phyloP scores from a whole-genome alignment of 2,888 invertebrate species.

The Frankliniella intonsa region DNA sequence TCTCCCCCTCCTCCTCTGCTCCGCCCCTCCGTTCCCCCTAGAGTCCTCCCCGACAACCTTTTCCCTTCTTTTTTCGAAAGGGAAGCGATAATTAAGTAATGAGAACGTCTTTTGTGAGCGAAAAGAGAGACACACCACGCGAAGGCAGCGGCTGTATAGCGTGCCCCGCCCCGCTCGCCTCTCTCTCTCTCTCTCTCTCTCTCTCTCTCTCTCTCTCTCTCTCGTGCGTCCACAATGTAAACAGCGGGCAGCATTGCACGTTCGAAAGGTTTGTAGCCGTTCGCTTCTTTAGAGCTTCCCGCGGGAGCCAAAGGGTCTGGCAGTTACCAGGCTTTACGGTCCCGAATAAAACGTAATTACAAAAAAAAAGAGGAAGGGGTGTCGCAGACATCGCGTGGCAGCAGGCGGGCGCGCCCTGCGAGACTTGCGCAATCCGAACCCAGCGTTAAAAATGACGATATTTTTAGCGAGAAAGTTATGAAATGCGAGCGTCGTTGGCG shows the following conservation, averaged over 20 bases:
- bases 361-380: background rate
- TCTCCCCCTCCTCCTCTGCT: too few species aligned
- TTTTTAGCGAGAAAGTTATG: too few species aligned
- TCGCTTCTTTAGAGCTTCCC: background rate
- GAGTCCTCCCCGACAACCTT: background rate
- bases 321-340: background rate
- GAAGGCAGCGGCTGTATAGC: background rate
- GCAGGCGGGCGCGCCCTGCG: too few species aligned
- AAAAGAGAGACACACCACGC: background rate
- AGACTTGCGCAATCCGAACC: too few species aligned
- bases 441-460: too few species aligned
- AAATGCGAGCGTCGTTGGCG: too few species aligned
- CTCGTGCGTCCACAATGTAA: background rate
- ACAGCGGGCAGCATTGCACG: background rate
- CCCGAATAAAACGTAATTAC: background rate
- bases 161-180: background rate
- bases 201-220: background rate
- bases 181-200: constrained; percentile 1
- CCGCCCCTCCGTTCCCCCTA: too few species aligned
- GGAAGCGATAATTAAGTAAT: background rate
- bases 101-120: background rate
- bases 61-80: background rate
- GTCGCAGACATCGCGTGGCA: too few species aligned
- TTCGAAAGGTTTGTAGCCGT: background rate
- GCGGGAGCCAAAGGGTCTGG: background rate